Evolutionary conservation across 1,140 invertebrate genomes (phyloP), one percentile per base, ranked within the genome.

Genomic region (Tetragonula clypearis): DNA sequence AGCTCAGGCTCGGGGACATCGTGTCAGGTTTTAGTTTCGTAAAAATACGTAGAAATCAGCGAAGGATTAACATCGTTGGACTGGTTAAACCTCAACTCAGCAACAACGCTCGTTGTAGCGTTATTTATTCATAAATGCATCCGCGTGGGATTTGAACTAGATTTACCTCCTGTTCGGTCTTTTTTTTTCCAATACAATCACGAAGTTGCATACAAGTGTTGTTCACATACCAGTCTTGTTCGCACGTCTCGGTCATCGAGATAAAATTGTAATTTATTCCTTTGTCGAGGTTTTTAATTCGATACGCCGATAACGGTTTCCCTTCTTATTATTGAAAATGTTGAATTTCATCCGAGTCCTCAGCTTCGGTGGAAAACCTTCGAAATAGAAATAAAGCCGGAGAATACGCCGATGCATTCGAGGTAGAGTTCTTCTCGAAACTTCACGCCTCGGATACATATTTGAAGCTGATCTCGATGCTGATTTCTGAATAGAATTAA

Each of bases 111-210:
- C 23, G n/a, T 35, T 49, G 21, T 3, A 15, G 30, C n/a, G 49
- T 72, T n/a, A 49, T 72, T 72, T 49, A n/a, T 72, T 72, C 41
- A 5, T 14, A 72, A 72, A 72, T 1, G 19, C 21, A 12, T 23
- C 35, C 21, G 68, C 21, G 68, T 71, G 35, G 68, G 68, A 41
- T 71, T 71, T 23, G 68, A 71, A 41, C 30, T 71, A 71, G 68
- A 71, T 41, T 41, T 49, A 49, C 41, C 41, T 49, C 41, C 41
- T 8, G 41, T 49, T 49, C 6, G 41, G 8, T 8, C 3, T 2
- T 35, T 35, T 35, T 35, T 35, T 35, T 35, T 41, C 14, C 26
- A 19, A 35, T 41, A 41, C 68, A 71, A 21, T 71, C 5, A 19
- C 30, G 6, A 2, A 5, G 21, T 71, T 71, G 19, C 12, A 3